Evolutionary conservation across 2,888 invertebrate genomes (phyloP).

Genomic region (Rosalia funebris): DNA sequence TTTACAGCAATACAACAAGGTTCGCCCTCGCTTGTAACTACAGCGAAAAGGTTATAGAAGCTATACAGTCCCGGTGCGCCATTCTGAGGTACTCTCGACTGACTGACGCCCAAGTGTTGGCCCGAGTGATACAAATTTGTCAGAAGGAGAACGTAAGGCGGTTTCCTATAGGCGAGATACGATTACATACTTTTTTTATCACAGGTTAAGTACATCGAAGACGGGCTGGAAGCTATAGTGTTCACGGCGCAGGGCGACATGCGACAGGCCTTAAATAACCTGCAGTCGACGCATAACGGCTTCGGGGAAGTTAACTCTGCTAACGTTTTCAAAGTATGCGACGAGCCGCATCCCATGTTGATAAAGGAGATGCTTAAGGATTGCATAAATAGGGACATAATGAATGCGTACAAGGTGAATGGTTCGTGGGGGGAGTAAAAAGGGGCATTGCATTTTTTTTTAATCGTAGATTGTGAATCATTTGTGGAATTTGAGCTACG

Average conservation of each 20-base stretch:
- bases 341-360: conserved; percentile 96
- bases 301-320: conserved; percentile 91
- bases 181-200: not conserved
- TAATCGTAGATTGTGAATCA: conserved; percentile 86
- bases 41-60: conserved; percentile 98
- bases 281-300: conserved; percentile 94
- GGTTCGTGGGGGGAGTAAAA: too few species aligned
- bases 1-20: conserved; percentile 95
- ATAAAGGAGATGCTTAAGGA: conserved; percentile 90
- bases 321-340: conserved; percentile 98
- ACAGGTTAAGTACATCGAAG: conserved; percentile 83
- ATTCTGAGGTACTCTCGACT: conserved; percentile 92
- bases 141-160: conserved; percentile 75
- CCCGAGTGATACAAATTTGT: conserved; percentile 81
- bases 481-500: conserved; percentile 94
- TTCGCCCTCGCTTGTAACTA: conserved; percentile 98
- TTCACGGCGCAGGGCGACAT: conserved; percentile 99
- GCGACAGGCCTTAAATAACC: conserved; percentile 96
- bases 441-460: too few species aligned
- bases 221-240: conserved; percentile 94
- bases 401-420: conserved; percentile 86
- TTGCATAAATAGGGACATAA: conserved; percentile 83
- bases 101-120: conserved; percentile 89
- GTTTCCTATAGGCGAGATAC: too few species aligned
- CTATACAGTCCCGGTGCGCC: conserved; percentile 98